These are phyloP conservation scores for Aphelocoma coerulescens DNA, from an alignment of 2,113 vertebrate genomes.

Conservation along the genomic window DNA sequence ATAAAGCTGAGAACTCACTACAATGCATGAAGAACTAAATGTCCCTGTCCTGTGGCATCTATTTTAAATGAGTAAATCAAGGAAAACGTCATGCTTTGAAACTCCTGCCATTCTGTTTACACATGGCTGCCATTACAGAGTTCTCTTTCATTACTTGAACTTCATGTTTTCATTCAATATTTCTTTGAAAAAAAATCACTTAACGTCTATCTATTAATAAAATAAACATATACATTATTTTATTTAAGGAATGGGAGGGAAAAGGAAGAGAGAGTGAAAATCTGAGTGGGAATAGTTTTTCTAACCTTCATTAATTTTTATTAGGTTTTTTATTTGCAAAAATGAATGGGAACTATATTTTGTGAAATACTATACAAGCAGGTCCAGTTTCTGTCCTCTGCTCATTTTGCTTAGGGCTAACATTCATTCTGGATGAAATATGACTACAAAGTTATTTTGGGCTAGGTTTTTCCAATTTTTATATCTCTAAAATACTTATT, in stretches of 20 bases:
- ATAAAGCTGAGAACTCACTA: background rate
- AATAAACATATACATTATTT: background rate
- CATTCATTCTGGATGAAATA: background rate
- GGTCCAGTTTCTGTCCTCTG: background rate
- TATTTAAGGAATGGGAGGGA: background rate
- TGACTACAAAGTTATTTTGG: background rate
- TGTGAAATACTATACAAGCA: background rate
- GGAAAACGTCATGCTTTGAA: background rate
- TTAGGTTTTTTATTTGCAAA: background rate
- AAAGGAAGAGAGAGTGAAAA: background rate
- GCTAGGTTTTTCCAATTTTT: background rate
- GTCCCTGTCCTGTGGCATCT: background rate
- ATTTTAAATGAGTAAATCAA: background rate
- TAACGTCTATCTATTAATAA: background rate
- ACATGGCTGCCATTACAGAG: background rate
- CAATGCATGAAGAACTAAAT: background rate
- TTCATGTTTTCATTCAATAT: background rate
- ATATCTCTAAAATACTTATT: background rate
- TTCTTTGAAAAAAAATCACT: background rate
- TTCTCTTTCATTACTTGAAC: background rate
- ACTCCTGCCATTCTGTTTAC: background rate
- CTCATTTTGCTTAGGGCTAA: background rate
- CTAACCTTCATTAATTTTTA: background rate
- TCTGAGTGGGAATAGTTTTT: background rate
- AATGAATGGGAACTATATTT: background rate